phyloP scores from a whole-genome alignment of 2,888 invertebrate genomes.

The Patella caerulea region DNA sequence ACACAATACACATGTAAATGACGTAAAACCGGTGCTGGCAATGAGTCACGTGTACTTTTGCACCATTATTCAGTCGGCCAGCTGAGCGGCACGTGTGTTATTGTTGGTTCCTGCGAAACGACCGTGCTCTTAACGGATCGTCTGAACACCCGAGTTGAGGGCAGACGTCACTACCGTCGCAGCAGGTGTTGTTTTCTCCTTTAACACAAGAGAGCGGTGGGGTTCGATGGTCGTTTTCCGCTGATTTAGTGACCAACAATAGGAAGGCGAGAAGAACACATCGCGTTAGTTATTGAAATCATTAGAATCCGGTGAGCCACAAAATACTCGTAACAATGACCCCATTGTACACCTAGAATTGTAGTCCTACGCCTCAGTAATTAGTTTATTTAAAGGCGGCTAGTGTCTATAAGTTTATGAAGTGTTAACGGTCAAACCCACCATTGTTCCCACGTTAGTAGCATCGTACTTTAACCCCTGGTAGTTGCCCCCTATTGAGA shows the following conservation, averaged over 20 bases:
- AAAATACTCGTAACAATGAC: background rate
- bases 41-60: background rate
- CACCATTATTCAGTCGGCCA: conserved; percentile 2
- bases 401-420: background rate
- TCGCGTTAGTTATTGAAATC: background rate
- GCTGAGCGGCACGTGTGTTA: conserved; percentile 8
- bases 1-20: background rate
- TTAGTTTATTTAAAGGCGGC: background rate
- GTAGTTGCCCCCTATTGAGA: background rate
- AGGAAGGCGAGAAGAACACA: background rate
- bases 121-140: conserved; percentile 1
- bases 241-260: conserved; percentile 6
- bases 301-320: conserved; percentile 5
- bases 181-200: conserved; percentile 7
- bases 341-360: background rate
- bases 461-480: background rate
- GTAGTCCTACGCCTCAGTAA: conserved; percentile 2
- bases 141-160: background rate
- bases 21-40: background rate
- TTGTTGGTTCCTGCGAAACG: conserved; percentile 2
- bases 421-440: background rate
- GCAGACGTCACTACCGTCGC: background rate
- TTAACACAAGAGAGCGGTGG: background rate
- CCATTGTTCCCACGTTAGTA: background rate
- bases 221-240: conserved; percentile 9